Evolutionary conservation across 2,113 vertebrate species (phyloP).

Genomic region (Oncorhynchus clarkii): DNA sequence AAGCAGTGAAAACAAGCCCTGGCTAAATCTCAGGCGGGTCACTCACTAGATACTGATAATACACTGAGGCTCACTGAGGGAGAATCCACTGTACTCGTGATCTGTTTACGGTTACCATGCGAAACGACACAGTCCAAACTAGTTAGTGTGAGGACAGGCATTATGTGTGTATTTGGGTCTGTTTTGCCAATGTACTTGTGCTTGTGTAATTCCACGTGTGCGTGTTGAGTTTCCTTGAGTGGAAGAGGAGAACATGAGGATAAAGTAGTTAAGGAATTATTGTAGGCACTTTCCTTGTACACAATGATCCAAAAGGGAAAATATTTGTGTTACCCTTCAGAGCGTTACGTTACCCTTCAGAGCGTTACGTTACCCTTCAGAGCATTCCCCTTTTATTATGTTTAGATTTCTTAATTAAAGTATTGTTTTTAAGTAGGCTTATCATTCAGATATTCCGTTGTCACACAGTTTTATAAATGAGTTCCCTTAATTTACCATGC

Average conservation of each 20-base stretch:
- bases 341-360: no score
- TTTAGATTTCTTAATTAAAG: no score
- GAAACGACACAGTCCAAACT: background rate
- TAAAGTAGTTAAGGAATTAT: background rate
- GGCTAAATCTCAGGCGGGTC: conserved; percentile 15
- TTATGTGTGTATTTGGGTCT: background rate
- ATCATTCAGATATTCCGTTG: no score
- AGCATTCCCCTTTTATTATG: no score
- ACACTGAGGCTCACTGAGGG: conserved; percentile 35
- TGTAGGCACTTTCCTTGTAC: no score
- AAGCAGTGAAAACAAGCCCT: conserved; percentile 57
- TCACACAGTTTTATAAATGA: no score
- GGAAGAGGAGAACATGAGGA: background rate
- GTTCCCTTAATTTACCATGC: no score
- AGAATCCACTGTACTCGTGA: background rate
- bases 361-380: no score
- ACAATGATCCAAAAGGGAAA: no score
- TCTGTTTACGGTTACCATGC: background rate
- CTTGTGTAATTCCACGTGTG: no score
- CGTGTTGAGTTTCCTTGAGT: background rate
- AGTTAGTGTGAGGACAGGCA: background rate
- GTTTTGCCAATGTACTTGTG: background rate
- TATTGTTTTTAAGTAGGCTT: no score
- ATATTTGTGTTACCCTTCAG: no score
- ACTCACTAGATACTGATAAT: conserved; percentile 3